Conservation (phyloP, 2,113 vertebrate species). For the Calyptommatus sinebrachiatus region DNA sequence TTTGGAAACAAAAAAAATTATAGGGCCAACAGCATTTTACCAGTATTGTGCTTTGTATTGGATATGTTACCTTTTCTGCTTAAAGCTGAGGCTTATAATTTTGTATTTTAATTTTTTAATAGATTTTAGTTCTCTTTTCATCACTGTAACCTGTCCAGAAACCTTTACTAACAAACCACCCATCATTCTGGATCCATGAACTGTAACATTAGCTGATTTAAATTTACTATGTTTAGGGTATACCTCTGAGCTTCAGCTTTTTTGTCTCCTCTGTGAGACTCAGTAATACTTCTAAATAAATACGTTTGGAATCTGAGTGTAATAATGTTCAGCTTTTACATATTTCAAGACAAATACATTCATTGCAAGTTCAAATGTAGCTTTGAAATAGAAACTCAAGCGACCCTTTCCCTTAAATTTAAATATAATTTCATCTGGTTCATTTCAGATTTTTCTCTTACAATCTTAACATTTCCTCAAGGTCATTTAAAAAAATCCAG, state of each 20-base stretch:
- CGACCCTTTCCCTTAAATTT: conserved; percentile 28
- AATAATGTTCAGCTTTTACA: neutral
- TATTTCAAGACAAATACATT: neutral
- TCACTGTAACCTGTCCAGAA: no score
- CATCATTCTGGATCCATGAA: no score
- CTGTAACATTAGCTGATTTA: conserved; percentile 12
- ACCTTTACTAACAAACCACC: no score
- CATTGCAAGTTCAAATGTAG: conserved; percentile 13
- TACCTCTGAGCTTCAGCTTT: no score
- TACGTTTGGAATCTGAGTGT: neutral
- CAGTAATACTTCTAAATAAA: conserved; percentile 15
- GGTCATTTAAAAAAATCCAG: conserved; percentile 32
- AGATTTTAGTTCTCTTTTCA: no score
- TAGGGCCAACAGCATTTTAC: neutral
- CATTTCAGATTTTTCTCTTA: conserved; percentile 31
- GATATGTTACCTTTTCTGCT: neutral
- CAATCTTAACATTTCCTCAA: conserved; percentile 23
- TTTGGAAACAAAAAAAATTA: neutral
- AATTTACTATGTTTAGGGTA: neutral
- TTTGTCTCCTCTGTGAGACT: conserved; percentile 1
- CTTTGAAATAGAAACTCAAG: neutral
- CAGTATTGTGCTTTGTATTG: neutral
- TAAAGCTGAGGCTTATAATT: neutral
- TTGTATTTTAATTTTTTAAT: no score
- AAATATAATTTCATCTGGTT: conserved; percentile 37